Conservation (phyloP, 2,888 invertebrate genomes). For the Spatulosminthurus flaviceps region DNA sequence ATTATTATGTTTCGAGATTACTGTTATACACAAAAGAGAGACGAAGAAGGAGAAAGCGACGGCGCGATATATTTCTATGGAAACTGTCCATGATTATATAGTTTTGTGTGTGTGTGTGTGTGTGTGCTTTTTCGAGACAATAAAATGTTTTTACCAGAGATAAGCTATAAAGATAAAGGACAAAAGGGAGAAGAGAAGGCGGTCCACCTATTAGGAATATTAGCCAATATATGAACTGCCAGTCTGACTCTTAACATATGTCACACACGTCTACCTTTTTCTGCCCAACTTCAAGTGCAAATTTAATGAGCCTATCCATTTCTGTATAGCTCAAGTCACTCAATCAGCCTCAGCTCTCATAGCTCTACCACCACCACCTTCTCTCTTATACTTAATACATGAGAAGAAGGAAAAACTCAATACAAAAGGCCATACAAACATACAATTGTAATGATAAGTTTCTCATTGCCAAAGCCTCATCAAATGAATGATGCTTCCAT, state of each 20-base stretch:
- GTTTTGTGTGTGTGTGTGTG: no score
- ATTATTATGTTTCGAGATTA: no score
- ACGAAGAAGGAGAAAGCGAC: neutral
- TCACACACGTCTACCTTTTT: constrained; percentile 44
- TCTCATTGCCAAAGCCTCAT: constrained; percentile 3
- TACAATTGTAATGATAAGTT: neutral
- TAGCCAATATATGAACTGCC: constrained; percentile 47
- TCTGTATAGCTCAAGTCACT: constrained; percentile 22
- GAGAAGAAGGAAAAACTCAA: neutral
- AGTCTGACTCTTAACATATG: constrained; percentile 48
- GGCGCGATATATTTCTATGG: constrained; percentile 10
- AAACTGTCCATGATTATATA: constrained; percentile 10
- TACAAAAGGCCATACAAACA: neutral
- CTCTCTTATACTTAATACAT: no score
- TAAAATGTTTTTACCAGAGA: constrained; percentile 9
- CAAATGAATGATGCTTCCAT: constrained; percentile 33
- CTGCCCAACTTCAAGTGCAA: constrained; percentile 50
- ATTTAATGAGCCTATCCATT: constrained; percentile 52
- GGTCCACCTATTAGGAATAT: constrained; percentile 44
- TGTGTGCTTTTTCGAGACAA: neutral
- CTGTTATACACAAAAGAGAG: no score
- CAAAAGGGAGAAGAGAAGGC: constrained; percentile 29
- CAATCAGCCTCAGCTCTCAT: neutral
- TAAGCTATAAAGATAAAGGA: constrained; percentile 21
- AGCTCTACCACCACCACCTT: no score